Conservation (phyloP, 2,797 vertebrate genomes). For the Hydrophis major region DNA sequence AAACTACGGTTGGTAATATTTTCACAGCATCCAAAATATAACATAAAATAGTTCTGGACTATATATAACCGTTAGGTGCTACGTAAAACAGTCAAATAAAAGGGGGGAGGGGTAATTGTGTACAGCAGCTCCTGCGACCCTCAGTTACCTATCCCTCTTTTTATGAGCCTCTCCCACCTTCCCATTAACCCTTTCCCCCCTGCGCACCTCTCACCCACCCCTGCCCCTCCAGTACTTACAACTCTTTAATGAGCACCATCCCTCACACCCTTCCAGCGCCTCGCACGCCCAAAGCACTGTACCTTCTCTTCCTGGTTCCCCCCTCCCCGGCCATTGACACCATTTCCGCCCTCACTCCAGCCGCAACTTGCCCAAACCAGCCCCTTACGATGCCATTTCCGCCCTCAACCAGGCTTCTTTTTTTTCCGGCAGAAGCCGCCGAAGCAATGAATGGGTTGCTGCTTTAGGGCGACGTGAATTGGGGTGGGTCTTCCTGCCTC, state of each 20-base stretch:
- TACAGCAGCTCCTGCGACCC: neutral
- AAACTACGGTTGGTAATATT: neutral
- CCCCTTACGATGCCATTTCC: constrained; percentile 15
- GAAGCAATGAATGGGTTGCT: neutral
- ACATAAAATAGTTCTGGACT: neutral
- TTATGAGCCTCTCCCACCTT: neutral
- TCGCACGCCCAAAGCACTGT: constrained; percentile 26
- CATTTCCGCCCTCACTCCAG: constrained; percentile 28
- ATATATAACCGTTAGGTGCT: neutral
- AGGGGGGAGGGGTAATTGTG: neutral
- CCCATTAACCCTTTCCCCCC: neutral
- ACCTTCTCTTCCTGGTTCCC: constrained; percentile 19
- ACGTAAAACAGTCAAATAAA: neutral
- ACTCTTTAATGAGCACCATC: constrained; percentile 47
- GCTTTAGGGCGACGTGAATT: neutral
- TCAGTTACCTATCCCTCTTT: neutral
- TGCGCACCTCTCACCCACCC: too few relatives aligned
- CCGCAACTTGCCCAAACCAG: neutral
- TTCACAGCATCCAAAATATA: neutral
- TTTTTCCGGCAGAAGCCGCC: neutral
- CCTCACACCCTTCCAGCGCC: constrained; percentile 19
- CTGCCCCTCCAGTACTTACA: constrained; percentile 20
- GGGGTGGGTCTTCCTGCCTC: neutral
- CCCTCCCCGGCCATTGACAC: constrained; percentile 3
- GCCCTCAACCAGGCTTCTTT: neutral